Evolutionary conservation across 2,113 vertebrate species (phyloP), one percentile per base, ranked within the genome.

Genomic region (Microtus montanus): DNA sequence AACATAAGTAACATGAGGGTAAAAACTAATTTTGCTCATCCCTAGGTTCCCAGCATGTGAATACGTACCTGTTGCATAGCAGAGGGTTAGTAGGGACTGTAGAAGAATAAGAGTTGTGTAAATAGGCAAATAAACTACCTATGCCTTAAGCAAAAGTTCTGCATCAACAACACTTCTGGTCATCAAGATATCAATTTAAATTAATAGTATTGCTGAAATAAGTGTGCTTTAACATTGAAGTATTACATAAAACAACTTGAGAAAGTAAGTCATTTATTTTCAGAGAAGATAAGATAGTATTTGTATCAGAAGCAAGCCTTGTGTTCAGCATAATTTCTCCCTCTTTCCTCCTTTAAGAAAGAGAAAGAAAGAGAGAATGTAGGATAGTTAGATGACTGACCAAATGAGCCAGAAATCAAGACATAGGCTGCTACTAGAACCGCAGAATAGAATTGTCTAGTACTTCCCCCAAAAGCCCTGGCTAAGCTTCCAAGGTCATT

Each of bases 1-100:
- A 78, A 6, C 4, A 0, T 30, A 33, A 63, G n/a, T 30, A 6
- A 30, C 8, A 10, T 1, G 15, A 47, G 7, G 14, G 5, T 0
- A 7, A 47, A 26, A 11, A 5, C 87, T 52, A 12, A 4, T 41
- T 38, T 66, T 33, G 22, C 24, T 24, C 30, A 8, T 9, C 3
- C 14, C 63, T 24, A 8, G 19, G 26, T 49, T 63, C 19, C 64
- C 4, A 35, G 19, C 5, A 24, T 4, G 2, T 47, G 52, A 61
- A 33, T 44, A 35, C 52, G 47, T 9, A 6, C 4, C 58, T 68
- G 6, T 75, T 35, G 24, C 33, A 3, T 1, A 35, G 33, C 35
- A 44, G 74, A 84, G n/a, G 20, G 26, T 79, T 19, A 38, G 10
- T 19, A 71, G 41, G 14, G 44, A 26, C 35, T 73, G 52, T 10